Conservation (phyloP, 2,113 vertebrate genomes). For the Typhlomys cinereus region DNA sequence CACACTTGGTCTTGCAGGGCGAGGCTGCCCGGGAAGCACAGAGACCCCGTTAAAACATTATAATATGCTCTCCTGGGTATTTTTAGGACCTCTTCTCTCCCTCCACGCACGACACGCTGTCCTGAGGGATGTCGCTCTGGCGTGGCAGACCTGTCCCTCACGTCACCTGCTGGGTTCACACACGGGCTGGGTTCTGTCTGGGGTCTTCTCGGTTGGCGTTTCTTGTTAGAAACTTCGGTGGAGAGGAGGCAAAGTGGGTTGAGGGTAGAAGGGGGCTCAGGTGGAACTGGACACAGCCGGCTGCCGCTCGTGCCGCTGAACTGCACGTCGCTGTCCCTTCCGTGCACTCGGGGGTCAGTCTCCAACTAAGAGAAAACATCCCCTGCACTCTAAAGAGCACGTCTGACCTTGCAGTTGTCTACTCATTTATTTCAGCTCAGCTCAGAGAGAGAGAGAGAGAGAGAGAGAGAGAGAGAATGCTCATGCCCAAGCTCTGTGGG, state of each 20-base stretch:
- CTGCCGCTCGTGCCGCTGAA: background rate
- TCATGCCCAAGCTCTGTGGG: background rate
- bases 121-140: constrained; percentile 20
- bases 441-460: no score
- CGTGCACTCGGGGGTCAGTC: background rate
- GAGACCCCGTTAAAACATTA: constrained; percentile 52
- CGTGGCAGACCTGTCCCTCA: background rate
- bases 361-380: background rate
- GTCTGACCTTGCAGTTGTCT: background rate
- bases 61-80: constrained; percentile 45
- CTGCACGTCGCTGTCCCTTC: background rate
- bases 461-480: background rate
- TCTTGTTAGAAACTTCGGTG: constrained; percentile 25
- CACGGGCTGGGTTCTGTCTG: background rate
- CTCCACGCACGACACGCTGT: constrained; percentile 35
- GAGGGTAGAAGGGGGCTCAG: no score
- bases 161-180: background rate
- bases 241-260: background rate
- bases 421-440: constrained; percentile 7
- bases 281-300: background rate
- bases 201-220: background rate
- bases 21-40: background rate
- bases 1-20: constrained; percentile 50
- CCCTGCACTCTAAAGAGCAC: background rate
- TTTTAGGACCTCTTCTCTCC: constrained; percentile 63